These are phyloP conservation scores for Machimus rusticus DNA, from an alignment of 2,888 invertebrate genomes.

Conservation along the genomic window DNA sequence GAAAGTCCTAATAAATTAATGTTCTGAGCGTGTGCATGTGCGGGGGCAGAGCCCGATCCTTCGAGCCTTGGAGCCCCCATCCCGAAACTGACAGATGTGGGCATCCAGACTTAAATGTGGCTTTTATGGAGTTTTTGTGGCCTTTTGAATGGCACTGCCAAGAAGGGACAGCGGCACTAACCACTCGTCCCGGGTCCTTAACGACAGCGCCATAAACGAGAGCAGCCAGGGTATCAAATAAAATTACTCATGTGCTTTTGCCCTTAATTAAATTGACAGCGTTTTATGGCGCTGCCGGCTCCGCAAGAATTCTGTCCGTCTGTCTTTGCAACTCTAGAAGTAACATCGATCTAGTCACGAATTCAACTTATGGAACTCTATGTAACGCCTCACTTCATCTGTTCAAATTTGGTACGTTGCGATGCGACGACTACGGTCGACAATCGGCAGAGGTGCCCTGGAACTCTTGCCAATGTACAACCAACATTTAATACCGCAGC, in stretches of 20 bases:
- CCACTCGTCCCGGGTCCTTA: background rate
- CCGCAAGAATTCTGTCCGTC: conserved; percentile 9
- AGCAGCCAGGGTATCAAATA: conserved; percentile 4
- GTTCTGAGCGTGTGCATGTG: background rate
- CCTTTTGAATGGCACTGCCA: background rate
- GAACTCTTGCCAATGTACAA: background rate
- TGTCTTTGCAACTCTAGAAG: background rate
- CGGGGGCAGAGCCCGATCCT: background rate
- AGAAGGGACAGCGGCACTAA: background rate
- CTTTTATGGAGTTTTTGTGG: conserved; percentile 25
- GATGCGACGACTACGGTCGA: background rate
- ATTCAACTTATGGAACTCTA: background rate
- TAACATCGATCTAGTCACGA: background rate
- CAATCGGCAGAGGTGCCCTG: background rate
- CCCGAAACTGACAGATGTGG: background rate
- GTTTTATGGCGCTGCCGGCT: conserved; percentile 1
- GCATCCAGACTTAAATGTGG: background rate
- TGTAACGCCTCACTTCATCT: background rate
- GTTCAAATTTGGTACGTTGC: background rate
- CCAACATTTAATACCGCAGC: background rate
- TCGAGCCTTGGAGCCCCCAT: background rate
- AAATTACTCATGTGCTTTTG: conserved; percentile 29
- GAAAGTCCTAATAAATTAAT: conserved; percentile 14
- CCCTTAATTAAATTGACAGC: conserved; percentile 31
- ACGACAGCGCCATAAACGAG: background rate